Evolutionary conservation across 1,140 invertebrate genomes (phyloP).

Genomic region (Drosophila pallidifrons): DNA sequence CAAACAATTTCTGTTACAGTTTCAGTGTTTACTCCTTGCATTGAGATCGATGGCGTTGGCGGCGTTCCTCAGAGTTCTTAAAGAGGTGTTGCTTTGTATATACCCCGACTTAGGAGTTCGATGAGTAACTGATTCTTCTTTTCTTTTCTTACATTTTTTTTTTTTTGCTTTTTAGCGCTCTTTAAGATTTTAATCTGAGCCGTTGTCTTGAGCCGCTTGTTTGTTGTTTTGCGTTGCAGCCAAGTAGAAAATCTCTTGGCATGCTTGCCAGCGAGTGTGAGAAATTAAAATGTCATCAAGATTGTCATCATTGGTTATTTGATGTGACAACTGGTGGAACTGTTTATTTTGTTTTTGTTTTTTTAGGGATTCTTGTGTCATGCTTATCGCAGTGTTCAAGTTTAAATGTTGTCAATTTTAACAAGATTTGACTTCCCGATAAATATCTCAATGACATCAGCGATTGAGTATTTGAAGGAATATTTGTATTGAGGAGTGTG

Average conservation of each 20-base stretch:
- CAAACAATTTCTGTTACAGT: slow-evolving; percentile 45
- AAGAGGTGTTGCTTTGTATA: slow-evolving; percentile 77
- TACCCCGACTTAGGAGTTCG: slow-evolving; percentile 56
- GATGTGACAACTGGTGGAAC: slow-evolving; percentile 71
- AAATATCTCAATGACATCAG: slow-evolving; percentile 65
- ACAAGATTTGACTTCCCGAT: slow-evolving; percentile 75
- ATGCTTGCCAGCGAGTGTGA: slow-evolving; percentile 52
- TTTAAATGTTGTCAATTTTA: slow-evolving; percentile 81
- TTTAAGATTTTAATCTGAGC: slow-evolving; percentile 77
- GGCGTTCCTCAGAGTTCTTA: slow-evolving; percentile 53
- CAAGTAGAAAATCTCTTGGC: slow-evolving; percentile 78
- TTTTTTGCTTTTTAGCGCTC: slow-evolving; percentile 69
- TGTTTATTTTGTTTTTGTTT: slow-evolving; percentile 20
- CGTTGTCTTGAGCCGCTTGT: slow-evolving; percentile 53
- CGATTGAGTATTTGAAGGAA: slow-evolving; percentile 16
- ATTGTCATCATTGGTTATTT: slow-evolving; percentile 77
- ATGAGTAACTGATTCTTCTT: slow-evolving; percentile 47
- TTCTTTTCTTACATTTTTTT: slow-evolving; percentile 3
- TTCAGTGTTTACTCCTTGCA: slow-evolving; percentile 15
- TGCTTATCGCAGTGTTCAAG: slow-evolving; percentile 72
- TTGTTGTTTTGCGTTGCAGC: slow-evolving; percentile 65
- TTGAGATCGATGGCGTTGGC: slow-evolving; percentile 11
- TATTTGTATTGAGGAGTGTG: slow-evolving; percentile 8
- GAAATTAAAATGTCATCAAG: slow-evolving; percentile 85
- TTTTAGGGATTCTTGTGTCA: slow-evolving; percentile 19